Conservation (phyloP, 2,113 vertebrate genomes). For the Indri indri region DNA sequence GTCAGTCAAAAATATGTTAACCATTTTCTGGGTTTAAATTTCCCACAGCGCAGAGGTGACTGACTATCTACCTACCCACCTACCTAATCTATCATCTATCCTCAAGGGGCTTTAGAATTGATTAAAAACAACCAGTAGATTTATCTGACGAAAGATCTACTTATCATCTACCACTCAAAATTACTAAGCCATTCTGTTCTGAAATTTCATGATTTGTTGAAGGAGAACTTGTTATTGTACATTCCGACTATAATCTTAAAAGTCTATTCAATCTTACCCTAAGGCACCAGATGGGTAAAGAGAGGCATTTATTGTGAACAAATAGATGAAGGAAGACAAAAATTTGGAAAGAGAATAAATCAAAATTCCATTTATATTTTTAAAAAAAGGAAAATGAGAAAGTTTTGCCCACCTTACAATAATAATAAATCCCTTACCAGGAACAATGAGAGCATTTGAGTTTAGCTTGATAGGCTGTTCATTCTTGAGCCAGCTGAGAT, state of each 20-base stretch:
- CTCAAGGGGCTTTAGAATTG: background rate
- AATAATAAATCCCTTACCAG: constrained; percentile 86
- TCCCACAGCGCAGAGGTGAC: background rate
- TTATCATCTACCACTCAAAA: background rate
- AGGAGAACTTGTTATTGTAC: background rate
- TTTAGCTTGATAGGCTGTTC: constrained; percentile 87
- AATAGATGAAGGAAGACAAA: background rate
- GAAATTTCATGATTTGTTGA: constrained; percentile 7
- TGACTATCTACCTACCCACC: background rate
- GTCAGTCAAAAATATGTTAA: background rate
- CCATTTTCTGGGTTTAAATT: background rate
- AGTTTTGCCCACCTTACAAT: background rate
- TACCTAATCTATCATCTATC: background rate
- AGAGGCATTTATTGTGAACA: background rate
- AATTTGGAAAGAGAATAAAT: background rate
- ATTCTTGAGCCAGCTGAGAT: constrained; percentile 94
- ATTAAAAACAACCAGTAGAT: background rate
- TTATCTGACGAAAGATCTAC: background rate
- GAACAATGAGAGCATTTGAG: constrained; percentile 90
- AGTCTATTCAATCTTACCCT: background rate
- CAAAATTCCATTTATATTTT: background rate
- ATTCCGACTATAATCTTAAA: background rate
- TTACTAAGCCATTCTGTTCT: background rate
- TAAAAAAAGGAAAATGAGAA: background rate
- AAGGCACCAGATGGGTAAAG: background rate